Evolutionary conservation across 2,888 invertebrate genomes (phyloP), one percentile per base, ranked within the genome.

Genomic region (Leptogaster cylindrica): DNA sequence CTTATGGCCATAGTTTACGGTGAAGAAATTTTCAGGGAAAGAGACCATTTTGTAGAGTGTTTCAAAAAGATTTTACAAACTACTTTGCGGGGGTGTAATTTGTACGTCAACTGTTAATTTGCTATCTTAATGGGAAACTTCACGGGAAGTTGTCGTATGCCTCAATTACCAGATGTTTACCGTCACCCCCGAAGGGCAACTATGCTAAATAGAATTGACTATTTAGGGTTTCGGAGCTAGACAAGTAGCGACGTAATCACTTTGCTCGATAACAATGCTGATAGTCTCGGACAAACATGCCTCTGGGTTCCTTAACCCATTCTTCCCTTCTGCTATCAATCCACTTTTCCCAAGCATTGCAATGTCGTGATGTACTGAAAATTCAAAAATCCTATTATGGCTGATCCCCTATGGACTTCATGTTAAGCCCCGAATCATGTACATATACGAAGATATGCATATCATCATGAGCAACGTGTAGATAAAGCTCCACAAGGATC

Each of bases 381-480:
- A 61, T 44, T 61, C 61, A 61, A 61, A 61, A 61, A 61, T 61
- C 61, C 61, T 61, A 61, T 61, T 61, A 61, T 28, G 61, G 61
- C 61, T 61, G 61, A 61, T 44, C 61, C 61, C 55, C 61, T 44
- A 44, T 44, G 61, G 61, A 61, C 61, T 44, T 61, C 44, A 61
- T 61, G 61, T 44, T 61, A 61, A 61, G 44, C 61, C 44, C 18
- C 27, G 61, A 61, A 61, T 61, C 44, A 61, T 61, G 61, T 61
- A 61, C n/a, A n/a, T n/a, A n/a, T 14, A 28, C 44, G 28, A 18
- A 44, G 61, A 61, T 61, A 61, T 61, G 61, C 61, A 61, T 61
- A 61, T 61, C 61, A 61, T 61, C 61, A 61, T 61, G 61, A 61
- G 61, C 44, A 61, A 44, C 61, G 61, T 61, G 61, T 61, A 44